These are phyloP conservation scores for Sarcophaga caerulescens DNA, from an alignment of 2,888 invertebrate species.

Conservation along the genomic window DNA sequence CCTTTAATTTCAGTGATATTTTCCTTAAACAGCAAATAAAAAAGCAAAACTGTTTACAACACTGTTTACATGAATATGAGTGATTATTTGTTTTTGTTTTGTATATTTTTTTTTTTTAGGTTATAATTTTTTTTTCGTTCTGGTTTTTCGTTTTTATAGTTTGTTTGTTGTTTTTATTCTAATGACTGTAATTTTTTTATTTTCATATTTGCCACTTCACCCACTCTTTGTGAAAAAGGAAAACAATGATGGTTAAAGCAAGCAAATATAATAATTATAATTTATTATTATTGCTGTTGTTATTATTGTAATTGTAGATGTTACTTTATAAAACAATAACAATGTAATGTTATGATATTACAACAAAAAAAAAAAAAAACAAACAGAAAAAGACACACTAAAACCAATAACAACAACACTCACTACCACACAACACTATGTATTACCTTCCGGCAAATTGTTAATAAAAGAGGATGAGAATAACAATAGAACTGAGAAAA, in stretches of 20 bases:
- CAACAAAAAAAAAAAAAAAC: not conserved
- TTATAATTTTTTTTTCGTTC: constrained; percentile 25
- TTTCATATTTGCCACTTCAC: constrained; percentile 11
- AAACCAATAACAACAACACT: not conserved
- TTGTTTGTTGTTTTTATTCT: not conserved
- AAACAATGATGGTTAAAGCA: not conserved
- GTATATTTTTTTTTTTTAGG: not conserved
- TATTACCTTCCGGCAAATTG: constrained; percentile 55
- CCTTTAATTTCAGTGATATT: not conserved
- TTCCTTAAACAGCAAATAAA: not conserved
- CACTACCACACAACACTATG: not conserved
- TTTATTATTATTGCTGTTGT: not conserved
- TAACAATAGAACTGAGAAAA: constrained; percentile 6
- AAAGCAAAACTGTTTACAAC: constrained; percentile 1
- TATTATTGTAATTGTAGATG: constrained; percentile 22
- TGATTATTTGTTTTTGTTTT: not conserved
- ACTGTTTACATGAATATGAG: not conserved
- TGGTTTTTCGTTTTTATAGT: not conserved
- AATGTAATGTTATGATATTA: not conserved
- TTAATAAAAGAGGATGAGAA: constrained; percentile 2
- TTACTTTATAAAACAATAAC: constrained; percentile 9
- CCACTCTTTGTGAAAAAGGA: constrained; percentile 27
- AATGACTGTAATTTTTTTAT: not conserved
- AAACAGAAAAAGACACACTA: not conserved
- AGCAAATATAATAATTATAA: not conserved